Evolutionary conservation across 2,797 vertebrate species (phyloP).

Genomic region (Vireo griseus): DNA sequence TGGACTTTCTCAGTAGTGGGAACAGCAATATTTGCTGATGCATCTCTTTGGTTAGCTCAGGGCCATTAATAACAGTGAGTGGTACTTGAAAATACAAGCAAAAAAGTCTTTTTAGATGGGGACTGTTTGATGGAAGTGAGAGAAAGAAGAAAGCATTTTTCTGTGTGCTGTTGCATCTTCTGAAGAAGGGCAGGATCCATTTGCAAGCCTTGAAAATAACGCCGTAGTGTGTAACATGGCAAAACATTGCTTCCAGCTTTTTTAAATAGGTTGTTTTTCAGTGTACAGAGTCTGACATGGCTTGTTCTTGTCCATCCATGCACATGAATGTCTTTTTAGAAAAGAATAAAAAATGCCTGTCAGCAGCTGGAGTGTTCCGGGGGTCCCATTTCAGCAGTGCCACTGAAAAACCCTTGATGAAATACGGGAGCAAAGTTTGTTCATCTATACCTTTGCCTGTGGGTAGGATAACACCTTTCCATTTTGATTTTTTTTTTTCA

Average conservation of each 20-base stretch:
- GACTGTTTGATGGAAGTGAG: background rate
- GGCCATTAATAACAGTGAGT: background rate
- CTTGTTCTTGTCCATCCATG: background rate
- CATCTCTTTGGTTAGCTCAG: background rate
- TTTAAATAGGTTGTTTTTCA: background rate
- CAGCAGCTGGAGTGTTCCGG: background rate
- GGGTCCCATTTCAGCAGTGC: background rate
- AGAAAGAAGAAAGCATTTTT: background rate
- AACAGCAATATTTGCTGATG: background rate
- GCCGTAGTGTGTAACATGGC: background rate
- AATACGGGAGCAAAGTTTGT: rapidly evolving
- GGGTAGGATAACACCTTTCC: background rate
- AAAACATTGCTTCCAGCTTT: background rate
- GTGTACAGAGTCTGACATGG: background rate
- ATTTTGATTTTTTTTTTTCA: rapidly evolving
- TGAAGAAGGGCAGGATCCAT: background rate
- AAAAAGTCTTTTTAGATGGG: background rate
- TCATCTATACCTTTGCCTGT: background rate
- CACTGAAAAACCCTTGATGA: background rate
- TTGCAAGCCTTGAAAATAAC: background rate
- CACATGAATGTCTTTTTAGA: background rate
- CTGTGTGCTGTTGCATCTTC: background rate
- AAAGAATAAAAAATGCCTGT: background rate
- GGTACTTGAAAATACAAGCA: background rate
- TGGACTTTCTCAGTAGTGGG: background rate